These are phyloP conservation scores for Chironomus tentans DNA, from an alignment of 2,888 invertebrate genomes.

Conservation along the genomic window DNA sequence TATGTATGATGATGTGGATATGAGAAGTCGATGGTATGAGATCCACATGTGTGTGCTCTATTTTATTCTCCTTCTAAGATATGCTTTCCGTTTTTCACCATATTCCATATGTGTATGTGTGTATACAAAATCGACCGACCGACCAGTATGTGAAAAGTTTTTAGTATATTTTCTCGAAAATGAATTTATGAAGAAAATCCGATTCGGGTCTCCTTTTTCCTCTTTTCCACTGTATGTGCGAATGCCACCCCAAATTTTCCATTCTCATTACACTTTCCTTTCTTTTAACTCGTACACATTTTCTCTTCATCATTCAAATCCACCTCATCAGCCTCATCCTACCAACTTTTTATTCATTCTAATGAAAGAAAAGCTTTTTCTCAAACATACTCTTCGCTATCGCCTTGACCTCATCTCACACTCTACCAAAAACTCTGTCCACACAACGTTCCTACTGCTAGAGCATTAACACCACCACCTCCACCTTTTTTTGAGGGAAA, in stretches of 20 bases:
- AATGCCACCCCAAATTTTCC: neutral
- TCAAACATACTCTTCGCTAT: neutral
- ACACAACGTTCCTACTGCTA: no score
- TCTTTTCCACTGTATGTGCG: neutral
- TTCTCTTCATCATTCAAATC: neutral
- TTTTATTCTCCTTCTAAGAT: neutral
- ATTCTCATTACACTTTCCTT: neutral
- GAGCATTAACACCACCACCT: no score
- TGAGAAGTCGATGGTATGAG: neutral
- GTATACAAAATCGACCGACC: neutral
- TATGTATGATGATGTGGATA: neutral
- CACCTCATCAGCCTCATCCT: neutral
- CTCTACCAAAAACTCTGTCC: neutral
- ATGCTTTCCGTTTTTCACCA: neutral
- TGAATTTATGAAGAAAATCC: conserved; percentile 26
- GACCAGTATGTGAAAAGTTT: neutral
- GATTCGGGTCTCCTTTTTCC: neutral
- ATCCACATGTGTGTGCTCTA: conserved; percentile 6
- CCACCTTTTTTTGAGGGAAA: neutral
- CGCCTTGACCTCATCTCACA: neutral
- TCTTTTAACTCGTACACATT: neutral
- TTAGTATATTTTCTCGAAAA: neutral
- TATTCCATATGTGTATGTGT: neutral
- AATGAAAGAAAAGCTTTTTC: neutral
- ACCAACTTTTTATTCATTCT: neutral